Evolutionary conservation across 2,888 invertebrate genomes (phyloP).

Genomic region (Dorcus parallelipipedus): DNA sequence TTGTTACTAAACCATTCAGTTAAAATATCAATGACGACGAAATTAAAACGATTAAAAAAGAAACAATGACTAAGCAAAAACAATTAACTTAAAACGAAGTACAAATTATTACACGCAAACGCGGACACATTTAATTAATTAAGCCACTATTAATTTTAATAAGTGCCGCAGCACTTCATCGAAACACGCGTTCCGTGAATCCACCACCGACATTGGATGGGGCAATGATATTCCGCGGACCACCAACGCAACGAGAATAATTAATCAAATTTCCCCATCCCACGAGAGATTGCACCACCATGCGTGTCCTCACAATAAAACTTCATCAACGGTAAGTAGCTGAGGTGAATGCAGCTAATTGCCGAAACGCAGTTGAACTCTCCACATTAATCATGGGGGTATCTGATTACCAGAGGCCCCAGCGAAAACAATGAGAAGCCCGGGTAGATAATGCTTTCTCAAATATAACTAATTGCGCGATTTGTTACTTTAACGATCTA

Average conservation of each 20-base stretch:
- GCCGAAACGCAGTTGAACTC: constrained; percentile 9
- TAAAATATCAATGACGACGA: no score
- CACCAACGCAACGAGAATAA: constrained; percentile 15
- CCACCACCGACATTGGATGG: no score
- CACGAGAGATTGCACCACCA: background rate
- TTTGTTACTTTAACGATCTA: constrained; percentile 23
- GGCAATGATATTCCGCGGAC: constrained; percentile 5
- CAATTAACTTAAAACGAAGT: no score
- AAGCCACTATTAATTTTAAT: no score
- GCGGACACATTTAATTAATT: no score
- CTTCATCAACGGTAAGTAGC: constrained; percentile 16
- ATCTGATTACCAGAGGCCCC: constrained; percentile 12
- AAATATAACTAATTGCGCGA: constrained; percentile 24
- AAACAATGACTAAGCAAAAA: no score
- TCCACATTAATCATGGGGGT: constrained; percentile 16
- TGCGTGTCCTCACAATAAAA: constrained; percentile 15
- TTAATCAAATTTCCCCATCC: constrained; percentile 17
- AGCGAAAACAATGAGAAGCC: constrained; percentile 11
- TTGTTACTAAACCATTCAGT: no score
- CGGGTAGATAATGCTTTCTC: constrained; percentile 14
- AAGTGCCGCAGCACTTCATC: no score
- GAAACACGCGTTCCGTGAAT: no score
- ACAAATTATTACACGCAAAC: no score
- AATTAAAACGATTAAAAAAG: no score
- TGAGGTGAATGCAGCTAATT: constrained; percentile 18